Percentiles rank a stretch among this genome's conserved stretches.
Conservation (phyloP, 37 sponge, comb jelly and placozoan species). For the Diacarnus erythraeanus region DNA sequence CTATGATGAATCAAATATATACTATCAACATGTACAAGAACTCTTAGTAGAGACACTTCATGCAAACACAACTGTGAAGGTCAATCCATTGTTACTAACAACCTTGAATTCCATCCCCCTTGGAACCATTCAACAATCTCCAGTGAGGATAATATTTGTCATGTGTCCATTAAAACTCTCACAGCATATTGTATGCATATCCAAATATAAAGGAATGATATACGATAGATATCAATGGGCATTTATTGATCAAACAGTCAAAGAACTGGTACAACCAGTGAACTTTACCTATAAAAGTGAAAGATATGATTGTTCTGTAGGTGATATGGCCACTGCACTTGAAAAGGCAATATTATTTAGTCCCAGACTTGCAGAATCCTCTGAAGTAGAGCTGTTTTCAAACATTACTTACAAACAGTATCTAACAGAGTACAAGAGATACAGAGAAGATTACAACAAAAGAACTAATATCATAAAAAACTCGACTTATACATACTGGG, state of each 20-base stretch:
- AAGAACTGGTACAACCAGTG: not conserved
- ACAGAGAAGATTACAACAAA: not conserved
- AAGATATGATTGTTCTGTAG: not conserved
- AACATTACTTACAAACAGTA: slow-evolving; percentile 1
- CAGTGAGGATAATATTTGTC: slow-evolving; percentile 3
- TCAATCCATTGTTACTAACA: not conserved
- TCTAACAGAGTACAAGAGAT: not conserved
- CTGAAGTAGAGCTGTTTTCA: not conserved
- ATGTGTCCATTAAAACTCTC: slow-evolving; percentile 3
- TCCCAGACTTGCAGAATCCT: not conserved
- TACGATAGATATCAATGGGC: slow-evolving; percentile 23
- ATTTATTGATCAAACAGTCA: not conserved
- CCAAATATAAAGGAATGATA: not conserved
- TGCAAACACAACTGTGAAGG: not conserved
- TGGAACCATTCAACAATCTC: not conserved
- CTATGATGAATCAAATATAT: not conserved
- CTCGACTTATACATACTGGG: not conserved
- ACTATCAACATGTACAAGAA: not conserved
- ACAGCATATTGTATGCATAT: slow-evolving; percentile 9
- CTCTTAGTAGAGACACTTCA: not conserved
- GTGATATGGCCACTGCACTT: not conserved
- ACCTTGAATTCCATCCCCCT: not conserved
- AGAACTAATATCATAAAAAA: not conserved
- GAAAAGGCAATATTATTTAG: not conserved
- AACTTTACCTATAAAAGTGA: not conserved